Percentiles rank a stretch among this genome's conserved stretches.
Evolutionary conservation across 1,140 invertebrate species (phyloP).

Genomic region (Bombus sibiricus): DNA sequence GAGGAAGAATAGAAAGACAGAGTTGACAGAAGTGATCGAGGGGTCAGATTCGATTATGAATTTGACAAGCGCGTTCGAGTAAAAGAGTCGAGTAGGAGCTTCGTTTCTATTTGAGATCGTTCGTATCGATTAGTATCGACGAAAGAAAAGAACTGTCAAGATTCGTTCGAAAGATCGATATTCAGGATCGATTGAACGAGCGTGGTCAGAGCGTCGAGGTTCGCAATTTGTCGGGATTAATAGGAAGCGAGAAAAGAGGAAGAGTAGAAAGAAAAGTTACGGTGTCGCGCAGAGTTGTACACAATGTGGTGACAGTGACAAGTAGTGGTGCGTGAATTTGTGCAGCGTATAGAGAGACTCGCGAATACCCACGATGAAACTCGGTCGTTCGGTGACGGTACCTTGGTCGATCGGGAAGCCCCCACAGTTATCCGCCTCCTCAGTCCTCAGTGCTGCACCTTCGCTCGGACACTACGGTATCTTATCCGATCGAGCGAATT

Average conservation of each 20-base stretch:
- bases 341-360: constrained; percentile 24
- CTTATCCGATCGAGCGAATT: neutral
- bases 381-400: constrained; percentile 48
- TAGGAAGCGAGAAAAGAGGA: no score
- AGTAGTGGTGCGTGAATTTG: constrained; percentile 45
- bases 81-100: no score
- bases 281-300: neutral
- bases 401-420: constrained; percentile 48
- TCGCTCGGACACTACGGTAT: neutral
- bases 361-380: constrained; percentile 57
- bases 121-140: no score
- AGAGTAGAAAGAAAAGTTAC: neutral
- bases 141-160: neutral
- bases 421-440: constrained; percentile 38
- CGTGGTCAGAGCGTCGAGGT: neutral
- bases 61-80: no score
- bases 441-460: constrained; percentile 4
- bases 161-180: neutral
- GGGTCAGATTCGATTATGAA: no score
- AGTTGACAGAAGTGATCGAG: no score
- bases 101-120: no score
- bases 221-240: neutral
- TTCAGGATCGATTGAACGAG: neutral
- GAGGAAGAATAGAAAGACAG: no score
- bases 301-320: constrained; percentile 29